Percentiles rank a stretch among this genome's conserved stretches.
phyloP scores from a whole-genome alignment of 2,888 invertebrate genomes.

The Pterostichus niger region DNA sequence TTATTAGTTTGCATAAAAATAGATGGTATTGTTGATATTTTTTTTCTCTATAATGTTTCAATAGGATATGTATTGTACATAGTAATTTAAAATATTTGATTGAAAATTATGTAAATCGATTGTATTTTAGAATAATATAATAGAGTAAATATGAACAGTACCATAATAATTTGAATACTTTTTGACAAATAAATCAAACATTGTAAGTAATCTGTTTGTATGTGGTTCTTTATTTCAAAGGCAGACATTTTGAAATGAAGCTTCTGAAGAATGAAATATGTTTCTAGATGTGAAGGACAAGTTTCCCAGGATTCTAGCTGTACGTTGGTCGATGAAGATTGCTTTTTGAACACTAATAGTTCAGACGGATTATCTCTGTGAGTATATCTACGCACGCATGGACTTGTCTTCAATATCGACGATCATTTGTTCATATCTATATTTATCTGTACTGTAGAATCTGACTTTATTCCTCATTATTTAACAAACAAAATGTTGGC shows the following conservation, averaged over 20 bases:
- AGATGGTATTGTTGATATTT: too few species aligned
- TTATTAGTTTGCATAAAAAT: too few species aligned
- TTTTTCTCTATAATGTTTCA: too few species aligned
- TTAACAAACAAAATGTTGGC: too few species aligned
- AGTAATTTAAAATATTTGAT: too few species aligned
- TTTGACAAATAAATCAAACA: not conserved
- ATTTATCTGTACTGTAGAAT: not conserved
- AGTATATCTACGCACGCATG: constrained; percentile 67
- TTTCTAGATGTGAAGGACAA: constrained; percentile 73
- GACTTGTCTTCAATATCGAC: constrained; percentile 27
- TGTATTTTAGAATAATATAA: too few species aligned
- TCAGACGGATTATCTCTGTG: constrained; percentile 71
- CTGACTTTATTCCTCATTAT: not conserved
- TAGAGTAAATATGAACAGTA: too few species aligned
- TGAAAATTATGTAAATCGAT: too few species aligned
- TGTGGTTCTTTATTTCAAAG: constrained; percentile 33
- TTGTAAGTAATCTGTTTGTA: constrained; percentile 21
- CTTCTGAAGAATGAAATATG: constrained; percentile 50
- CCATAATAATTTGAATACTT: too few species aligned
- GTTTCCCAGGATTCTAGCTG: constrained; percentile 76
- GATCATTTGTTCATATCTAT: constrained; percentile 24
- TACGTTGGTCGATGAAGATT: constrained; percentile 77
- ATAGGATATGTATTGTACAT: too few species aligned
- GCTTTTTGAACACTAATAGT: constrained; percentile 69
- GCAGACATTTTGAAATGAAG: constrained; percentile 4